These are phyloP conservation scores for Phylloscopus whistleri DNA, from an alignment of 2,113 vertebrate species.

Conservation along the genomic window DNA sequence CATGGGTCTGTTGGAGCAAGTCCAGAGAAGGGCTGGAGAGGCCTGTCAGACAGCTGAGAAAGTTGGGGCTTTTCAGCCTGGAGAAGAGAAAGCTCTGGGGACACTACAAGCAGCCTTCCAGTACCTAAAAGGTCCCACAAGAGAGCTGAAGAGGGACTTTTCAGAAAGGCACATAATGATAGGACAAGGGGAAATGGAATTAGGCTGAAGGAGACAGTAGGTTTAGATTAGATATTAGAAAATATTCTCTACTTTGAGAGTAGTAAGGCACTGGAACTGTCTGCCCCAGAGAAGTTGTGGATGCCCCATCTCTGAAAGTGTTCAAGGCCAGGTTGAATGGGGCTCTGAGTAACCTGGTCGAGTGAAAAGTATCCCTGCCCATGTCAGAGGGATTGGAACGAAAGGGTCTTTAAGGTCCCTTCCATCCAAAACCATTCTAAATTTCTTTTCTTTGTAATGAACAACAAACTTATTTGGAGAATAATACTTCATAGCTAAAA, in stretches of 20 bases:
- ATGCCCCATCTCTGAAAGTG: neutral
- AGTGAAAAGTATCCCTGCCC: neutral
- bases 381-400: neutral
- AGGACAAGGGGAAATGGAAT: neutral
- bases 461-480: neutral
- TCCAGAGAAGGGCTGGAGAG: neutral
- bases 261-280: neutral
- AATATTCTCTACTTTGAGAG: neutral
- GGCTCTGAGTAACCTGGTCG: neutral
- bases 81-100: neutral
- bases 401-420: neutral
- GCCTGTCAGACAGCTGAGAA: neutral
- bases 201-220: neutral
- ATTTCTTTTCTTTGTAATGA: neutral
- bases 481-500: neutral
- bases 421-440: neutral
- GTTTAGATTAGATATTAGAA: neutral
- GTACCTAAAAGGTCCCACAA: neutral
- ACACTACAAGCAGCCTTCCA: neutral
- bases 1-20: neutral
- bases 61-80: neutral
- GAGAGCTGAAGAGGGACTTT: neutral
- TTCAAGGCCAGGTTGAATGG: neutral
- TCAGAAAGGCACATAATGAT: neutral
- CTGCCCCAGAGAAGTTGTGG: neutral